Base-by-base conservation (phyloP, 1,140 invertebrate species). In the Conus betulinus region DNA sequence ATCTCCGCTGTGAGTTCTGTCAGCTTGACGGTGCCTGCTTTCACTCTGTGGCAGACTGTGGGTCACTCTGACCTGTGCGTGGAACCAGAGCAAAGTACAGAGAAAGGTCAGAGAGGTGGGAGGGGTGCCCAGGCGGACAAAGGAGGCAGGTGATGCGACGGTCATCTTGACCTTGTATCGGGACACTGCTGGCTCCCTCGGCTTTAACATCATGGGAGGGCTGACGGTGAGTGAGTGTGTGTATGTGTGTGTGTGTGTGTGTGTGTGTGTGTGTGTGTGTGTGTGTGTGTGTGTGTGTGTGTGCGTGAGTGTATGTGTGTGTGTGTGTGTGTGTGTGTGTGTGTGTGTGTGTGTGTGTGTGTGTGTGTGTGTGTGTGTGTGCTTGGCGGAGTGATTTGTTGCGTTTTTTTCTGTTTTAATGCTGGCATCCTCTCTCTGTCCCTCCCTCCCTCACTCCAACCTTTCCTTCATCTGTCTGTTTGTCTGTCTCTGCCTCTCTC, bases 161-260 rank as follows among this genome's bases (percentile, higher is more conserved):
- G 71, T 63, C 8, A 84, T 51, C 8, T 23, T 89, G 8, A 88
- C 57, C 10, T 27, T 89, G 23, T 71, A 76, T 55, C 15, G 89
- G 17, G 89, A 89, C 60, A 78, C 87, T 7, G n/a, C 52, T 11
- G 86, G 89, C 20, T 89, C 91, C 8, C 84, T 91, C 7, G 91
- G 91, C 39, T 91, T 91, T 81, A 91, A 91, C 88, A 91, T 91
- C 55, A 91, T 90, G 91, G 91, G 91, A 27, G 91, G 91, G 88
- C 89, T 87, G 84, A 89, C 89, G 88, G 91, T 91, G 57, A 90
- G 91, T 89, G 27, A 2, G 27, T 2, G 25, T 25, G 27, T 39
- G 27, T 39, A 4, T 2, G 78, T 39, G 27, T 39, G 27, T 10
- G 51, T 51, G 78, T 25, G n/a, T 81, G 78, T 81, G 78, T 51